Conservation (phyloP, 2,888 invertebrate genomes). For the Galerucella pusilla region DNA sequence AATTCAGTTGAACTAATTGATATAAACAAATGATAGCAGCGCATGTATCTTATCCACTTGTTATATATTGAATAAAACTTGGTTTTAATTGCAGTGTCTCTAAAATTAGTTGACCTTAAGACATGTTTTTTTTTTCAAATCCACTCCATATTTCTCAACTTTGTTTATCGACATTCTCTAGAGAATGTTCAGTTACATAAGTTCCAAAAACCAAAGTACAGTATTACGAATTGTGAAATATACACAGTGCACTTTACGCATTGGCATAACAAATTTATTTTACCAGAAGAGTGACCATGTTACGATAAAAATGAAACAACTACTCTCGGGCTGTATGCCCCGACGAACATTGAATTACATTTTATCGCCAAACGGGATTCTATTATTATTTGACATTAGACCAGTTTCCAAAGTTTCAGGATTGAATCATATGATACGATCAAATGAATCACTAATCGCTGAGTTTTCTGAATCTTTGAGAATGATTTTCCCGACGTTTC, state of each 20-base stretch:
- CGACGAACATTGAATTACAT: too few species aligned
- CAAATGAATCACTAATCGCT: too few species aligned
- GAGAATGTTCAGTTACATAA: constrained; percentile 1
- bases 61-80: neutral
- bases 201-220: constrained; percentile 4
- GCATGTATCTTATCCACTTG: neutral
- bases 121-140: neutral
- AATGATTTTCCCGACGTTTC: too few species aligned
- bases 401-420: too few species aligned
- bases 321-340: too few species aligned
- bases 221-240: neutral
- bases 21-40: neutral
- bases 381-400: too few species aligned
- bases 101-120: neutral
- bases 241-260: neutral
- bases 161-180: neutral
- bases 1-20: too few species aligned
- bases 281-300: too few species aligned
- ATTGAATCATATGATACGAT: too few species aligned
- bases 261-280: neutral
- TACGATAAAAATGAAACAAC: too few species aligned
- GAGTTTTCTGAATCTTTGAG: too few species aligned
- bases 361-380: too few species aligned
- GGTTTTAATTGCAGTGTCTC: neutral
- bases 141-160: neutral